Percentiles rank a stretch among this genome's conserved stretches.
phyloP scores from a whole-genome alignment of 1,140 invertebrate genomes.

The Euglossa dilemma region DNA sequence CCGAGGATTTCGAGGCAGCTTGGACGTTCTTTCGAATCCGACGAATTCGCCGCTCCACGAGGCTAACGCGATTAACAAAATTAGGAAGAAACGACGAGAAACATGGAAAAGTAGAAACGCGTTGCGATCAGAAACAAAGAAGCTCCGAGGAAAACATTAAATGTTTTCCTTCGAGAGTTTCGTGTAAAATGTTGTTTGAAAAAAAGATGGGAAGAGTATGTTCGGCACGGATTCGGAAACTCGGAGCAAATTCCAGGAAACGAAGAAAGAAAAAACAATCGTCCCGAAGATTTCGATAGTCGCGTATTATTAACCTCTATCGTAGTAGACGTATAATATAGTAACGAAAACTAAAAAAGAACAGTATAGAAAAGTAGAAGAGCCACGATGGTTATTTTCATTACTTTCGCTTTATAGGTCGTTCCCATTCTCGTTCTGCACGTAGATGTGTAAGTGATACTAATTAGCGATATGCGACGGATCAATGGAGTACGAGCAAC shows the following conservation, averaged over 20 bases:
- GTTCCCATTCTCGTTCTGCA: conserved; percentile 7
- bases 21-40: not conserved
- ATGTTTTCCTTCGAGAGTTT: not conserved
- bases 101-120: not conserved
- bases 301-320: conserved; percentile 16
- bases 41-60: conserved; percentile 14
- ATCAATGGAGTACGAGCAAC: not conserved
- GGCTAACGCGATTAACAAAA: not conserved
- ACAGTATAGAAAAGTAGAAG: conserved; percentile 17
- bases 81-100: not conserved
- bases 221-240: not conserved
- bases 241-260: not conserved
- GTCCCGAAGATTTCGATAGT: not conserved
- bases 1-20: conserved; percentile 4
- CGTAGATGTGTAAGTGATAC: not conserved
- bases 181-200: not conserved
- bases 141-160: not conserved
- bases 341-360: conserved; percentile 8
- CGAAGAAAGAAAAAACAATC: not conserved
- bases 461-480: not conserved
- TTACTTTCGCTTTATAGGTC: conserved; percentile 10
- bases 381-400: conserved; percentile 15
- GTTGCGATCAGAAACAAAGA: not conserved
- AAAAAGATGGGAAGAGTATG: not conserved
- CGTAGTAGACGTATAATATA: conserved; percentile 19